Evolutionary conservation across 1,140 invertebrate genomes (phyloP).

Genomic region (Phortica variegata): DNA sequence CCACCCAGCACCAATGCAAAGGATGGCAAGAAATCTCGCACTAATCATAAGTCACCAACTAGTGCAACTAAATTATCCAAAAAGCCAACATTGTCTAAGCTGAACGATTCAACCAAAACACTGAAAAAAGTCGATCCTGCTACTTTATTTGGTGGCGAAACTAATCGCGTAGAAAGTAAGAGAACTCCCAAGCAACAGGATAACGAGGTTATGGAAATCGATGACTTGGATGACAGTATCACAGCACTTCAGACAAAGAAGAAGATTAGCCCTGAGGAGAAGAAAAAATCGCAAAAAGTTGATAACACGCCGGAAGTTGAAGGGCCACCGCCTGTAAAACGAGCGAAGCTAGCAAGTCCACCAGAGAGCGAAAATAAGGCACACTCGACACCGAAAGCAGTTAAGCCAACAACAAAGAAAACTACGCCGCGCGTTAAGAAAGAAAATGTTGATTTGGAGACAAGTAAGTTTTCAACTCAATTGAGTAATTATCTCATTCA

Average conservation of each 20-base stretch:
- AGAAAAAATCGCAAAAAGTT: not conserved
- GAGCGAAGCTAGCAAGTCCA: slow-evolving; percentile 5
- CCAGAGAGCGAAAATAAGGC: not conserved
- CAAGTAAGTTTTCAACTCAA: slow-evolving; percentile 8
- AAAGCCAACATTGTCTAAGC: slow-evolving; percentile 36
- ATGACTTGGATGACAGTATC: slow-evolving; percentile 30
- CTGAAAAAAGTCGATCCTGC: slow-evolving; percentile 34
- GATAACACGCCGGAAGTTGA: not conserved
- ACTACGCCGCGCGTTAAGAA: slow-evolving; percentile 25
- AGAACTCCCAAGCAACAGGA: slow-evolving; percentile 26
- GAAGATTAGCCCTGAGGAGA: not conserved
- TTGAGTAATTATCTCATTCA: no score
- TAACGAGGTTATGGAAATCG: slow-evolving; percentile 38
- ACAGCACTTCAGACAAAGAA: not conserved
- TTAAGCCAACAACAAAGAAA: slow-evolving; percentile 13
- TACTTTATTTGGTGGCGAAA: slow-evolving; percentile 43
- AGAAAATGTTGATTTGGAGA: slow-evolving; percentile 29
- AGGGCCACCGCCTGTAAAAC: slow-evolving; percentile 7
- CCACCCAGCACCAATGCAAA: slow-evolving; percentile 24
- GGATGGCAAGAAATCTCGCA: slow-evolving; percentile 18
- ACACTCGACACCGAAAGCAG: slow-evolving; percentile 5
- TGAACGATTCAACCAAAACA: slow-evolving; percentile 22
- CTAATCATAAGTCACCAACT: slow-evolving; percentile 11
- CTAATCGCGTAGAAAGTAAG: slow-evolving; percentile 34
- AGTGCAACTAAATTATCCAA: slow-evolving; percentile 11